A percentile compares a stretch with the other conserved stretches of the same genome.
Conservation (phyloP, 1,140 invertebrate species). For the Sycophila sp. region DNA sequence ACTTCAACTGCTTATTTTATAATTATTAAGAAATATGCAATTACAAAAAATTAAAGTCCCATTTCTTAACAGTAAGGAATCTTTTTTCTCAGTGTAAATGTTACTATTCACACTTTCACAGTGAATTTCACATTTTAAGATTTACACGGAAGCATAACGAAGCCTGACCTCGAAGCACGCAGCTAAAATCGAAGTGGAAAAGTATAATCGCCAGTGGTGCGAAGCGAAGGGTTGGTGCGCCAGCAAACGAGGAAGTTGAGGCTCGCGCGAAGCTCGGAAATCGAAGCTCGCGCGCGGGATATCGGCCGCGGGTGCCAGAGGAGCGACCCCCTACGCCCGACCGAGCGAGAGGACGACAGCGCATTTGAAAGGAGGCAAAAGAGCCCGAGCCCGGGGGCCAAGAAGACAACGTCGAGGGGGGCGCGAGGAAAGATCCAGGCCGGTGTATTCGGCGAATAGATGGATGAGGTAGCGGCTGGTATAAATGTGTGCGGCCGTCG, state of each 20-base stretch:
- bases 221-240: neutral
- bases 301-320: neutral
- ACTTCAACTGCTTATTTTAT: too few relatives aligned
- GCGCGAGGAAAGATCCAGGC: too few relatives aligned
- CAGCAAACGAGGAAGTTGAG: neutral
- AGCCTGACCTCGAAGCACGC: neutral
- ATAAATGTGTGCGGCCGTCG: neutral
- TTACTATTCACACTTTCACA: too few relatives aligned
- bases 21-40: too few relatives aligned
- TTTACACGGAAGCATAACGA: too few relatives aligned
- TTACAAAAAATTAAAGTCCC: too few relatives aligned
- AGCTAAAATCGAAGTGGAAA: neutral
- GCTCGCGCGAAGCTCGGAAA: neutral
- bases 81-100: too few relatives aligned
- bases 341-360: constrained; percentile 1
- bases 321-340: too few relatives aligned
- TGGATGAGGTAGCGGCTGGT: constrained; percentile 5
- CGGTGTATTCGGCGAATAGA: constrained; percentile 14
- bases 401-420: too few relatives aligned
- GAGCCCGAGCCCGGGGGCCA: neutral
- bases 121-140: too few relatives aligned
- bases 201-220: neutral
- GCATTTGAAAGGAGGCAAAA: constrained; percentile 25
- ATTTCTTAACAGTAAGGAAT: too few relatives aligned
- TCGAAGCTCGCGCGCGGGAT: constrained; percentile 1